Conservation (phyloP, 2,888 invertebrate genomes). For the Autographa gamma region DNA sequence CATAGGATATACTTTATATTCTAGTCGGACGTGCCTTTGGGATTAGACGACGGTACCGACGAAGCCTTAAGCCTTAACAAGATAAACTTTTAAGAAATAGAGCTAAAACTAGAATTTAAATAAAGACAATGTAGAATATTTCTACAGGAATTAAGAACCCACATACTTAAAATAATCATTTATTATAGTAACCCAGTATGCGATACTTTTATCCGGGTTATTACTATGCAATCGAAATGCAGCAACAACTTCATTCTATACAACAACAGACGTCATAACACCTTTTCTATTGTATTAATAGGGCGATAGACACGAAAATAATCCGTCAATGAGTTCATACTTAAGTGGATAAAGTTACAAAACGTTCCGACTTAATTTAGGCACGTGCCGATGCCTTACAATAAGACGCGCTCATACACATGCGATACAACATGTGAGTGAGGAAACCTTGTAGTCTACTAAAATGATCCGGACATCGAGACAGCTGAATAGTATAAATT, state of each 20-base stretch:
- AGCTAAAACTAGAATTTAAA: not conserved
- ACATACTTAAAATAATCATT: not conserved
- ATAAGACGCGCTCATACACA: conserved; percentile 28
- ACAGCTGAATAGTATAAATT: conserved; percentile 55
- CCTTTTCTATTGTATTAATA: not conserved
- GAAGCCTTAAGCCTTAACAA: too few relatives aligned
- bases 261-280: not conserved
- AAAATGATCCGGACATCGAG: conserved; percentile 35
- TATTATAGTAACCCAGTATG: not conserved
- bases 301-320: conserved; percentile 5
- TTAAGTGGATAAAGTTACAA: conserved; percentile 45
- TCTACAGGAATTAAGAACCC: not conserved
- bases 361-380: conserved; percentile 26
- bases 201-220: not conserved
- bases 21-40: too few relatives aligned
- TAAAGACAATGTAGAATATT: not conserved
- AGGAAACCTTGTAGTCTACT: conserved; percentile 52
- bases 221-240: not conserved
- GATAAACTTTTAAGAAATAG: too few relatives aligned
- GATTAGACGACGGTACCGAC: too few relatives aligned
- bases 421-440: conserved; percentile 56
- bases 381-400: conserved; percentile 62
- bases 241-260: not conserved
- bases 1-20: too few relatives aligned
- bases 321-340: conserved; percentile 7